phyloP scores from a whole-genome alignment of 1,140 invertebrate genomes.

The Hypothenemus hampei region DNA sequence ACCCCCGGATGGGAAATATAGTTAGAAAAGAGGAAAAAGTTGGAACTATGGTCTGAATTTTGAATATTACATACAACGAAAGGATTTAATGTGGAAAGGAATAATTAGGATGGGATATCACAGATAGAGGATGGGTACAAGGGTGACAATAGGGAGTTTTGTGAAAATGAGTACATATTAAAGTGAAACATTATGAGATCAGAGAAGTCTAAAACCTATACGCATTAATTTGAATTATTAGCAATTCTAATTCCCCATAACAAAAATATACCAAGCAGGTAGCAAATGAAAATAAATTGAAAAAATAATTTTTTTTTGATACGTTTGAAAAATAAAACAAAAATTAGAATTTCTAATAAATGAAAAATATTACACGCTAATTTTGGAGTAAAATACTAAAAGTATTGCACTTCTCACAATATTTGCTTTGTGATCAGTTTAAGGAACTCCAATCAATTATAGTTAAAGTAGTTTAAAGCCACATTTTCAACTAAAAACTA shows the following conservation, averaged over 20 bases:
- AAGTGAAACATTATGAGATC: conserved; percentile 33
- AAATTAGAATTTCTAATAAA: conserved; percentile 35
- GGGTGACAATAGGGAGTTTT: conserved; percentile 24
- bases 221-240: conserved; percentile 29
- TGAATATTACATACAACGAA: background rate
- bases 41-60: background rate
- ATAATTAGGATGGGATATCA: conserved; percentile 35
- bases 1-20: background rate
- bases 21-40: background rate
- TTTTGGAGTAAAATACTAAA: conserved; percentile 20
- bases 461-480: conserved; percentile 3
- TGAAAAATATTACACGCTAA: conserved; percentile 19
- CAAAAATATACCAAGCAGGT: conserved; percentile 23
- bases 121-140: conserved; percentile 40
- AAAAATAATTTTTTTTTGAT: conserved; percentile 21
- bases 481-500: conserved; percentile 2
- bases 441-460: conserved; percentile 18
- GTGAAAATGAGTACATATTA: conserved; percentile 28
- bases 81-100: background rate
- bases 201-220: conserved; percentile 36
- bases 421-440: conserved; percentile 15
- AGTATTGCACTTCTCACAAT: conserved; percentile 38
- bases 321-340: too few species aligned
- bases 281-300: conserved; percentile 25
- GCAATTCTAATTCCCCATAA: conserved; percentile 34